Conservation (phyloP, 2,113 vertebrate species). For the Nerophis lumbriciformis region DNA sequence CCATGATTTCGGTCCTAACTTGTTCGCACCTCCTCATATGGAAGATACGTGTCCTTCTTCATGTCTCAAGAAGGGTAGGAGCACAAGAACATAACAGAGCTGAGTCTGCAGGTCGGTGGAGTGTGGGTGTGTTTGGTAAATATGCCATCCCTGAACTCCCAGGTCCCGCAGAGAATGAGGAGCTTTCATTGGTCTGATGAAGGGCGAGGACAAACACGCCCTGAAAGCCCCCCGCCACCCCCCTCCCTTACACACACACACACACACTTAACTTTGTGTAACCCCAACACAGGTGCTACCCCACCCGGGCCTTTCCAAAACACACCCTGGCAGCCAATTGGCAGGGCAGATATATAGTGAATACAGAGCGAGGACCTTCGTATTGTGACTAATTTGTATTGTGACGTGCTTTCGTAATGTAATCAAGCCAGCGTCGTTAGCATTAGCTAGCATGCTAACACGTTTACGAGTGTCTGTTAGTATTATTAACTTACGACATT, state of each 20-base stretch:
- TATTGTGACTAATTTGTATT: no score
- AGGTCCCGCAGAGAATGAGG: conserved; percentile 49
- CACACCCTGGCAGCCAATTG: conserved; percentile 8
- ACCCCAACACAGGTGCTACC: conserved; percentile 55
- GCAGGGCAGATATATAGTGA: background rate
- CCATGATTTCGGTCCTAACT: no score
- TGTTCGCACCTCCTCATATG: no score
- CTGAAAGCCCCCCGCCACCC: conserved; percentile 43
- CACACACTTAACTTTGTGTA: conserved; percentile 38
- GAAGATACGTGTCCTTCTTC: no score
- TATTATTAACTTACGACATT: no score
- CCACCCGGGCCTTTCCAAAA: conserved; percentile 53
- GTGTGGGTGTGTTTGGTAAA: conserved; percentile 68
- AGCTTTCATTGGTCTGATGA: conserved; percentile 69
- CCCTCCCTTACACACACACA: conserved; percentile 13
- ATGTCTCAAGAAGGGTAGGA: no score
- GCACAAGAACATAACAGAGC: background rate
- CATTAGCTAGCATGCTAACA: no score
- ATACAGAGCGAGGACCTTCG: background rate
- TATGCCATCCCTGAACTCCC: conserved; percentile 58
- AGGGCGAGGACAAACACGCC: conserved; percentile 68
- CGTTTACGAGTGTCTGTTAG: no score
- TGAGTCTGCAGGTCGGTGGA: conserved; percentile 42
- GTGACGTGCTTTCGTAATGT: no score
- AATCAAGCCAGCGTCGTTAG: no score